phyloP scores from a whole-genome alignment of 2,797 vertebrate species.

The Ptychadena robeensis region DNA sequence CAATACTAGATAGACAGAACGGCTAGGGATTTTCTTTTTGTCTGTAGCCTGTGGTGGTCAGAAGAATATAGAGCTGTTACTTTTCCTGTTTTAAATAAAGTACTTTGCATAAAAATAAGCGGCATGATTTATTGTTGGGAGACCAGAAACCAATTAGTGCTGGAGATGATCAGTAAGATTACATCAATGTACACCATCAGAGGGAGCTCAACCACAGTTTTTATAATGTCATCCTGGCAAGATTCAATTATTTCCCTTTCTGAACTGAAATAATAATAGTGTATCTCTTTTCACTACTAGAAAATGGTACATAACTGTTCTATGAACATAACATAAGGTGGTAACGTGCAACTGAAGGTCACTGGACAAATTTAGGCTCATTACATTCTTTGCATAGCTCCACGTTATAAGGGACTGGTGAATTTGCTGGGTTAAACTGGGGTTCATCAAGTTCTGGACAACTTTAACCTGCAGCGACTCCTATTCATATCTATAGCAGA shows the following conservation, averaged over 20 bases:
- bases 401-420: too few species aligned
- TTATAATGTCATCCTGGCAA: constrained; percentile 6
- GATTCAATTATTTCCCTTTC: background rate
- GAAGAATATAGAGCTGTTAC: constrained; percentile 31
- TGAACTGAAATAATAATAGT: background rate
- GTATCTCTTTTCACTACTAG: background rate
- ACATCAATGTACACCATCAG: background rate
- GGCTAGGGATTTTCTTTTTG: background rate
- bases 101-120: constrained; percentile 39
- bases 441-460: too few species aligned
- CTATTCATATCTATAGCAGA: too few species aligned
- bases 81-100: constrained; percentile 31
- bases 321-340: background rate
- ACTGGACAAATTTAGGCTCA: too few species aligned
- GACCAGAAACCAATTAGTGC: constrained; percentile 14
- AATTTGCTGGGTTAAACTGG: too few species aligned
- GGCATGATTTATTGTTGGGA: constrained; percentile 29
- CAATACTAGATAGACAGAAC: constrained; percentile 34
- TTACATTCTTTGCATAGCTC: too few species aligned
- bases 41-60: constrained; percentile 33
- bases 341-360: too few species aligned
- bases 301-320: background rate
- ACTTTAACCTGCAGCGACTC: too few species aligned
- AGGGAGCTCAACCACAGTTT: constrained; percentile 14
- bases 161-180: constrained; percentile 1